Evolutionary conservation across 2,888 invertebrate genomes (phyloP), one percentile per base, ranked within the genome.

Genomic region (Phaonia tiefii): DNA sequence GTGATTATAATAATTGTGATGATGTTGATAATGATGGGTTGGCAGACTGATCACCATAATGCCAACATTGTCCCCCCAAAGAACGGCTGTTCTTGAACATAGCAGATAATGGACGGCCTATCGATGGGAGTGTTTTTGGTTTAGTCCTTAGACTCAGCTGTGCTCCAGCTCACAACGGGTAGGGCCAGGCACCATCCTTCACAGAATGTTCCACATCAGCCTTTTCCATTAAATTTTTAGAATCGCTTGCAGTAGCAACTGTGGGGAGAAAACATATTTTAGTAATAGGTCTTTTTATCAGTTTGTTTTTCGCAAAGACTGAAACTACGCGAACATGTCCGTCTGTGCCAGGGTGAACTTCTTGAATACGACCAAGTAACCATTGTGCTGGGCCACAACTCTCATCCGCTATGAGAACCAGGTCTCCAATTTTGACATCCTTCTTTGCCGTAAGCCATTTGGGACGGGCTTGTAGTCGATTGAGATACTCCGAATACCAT

Each of bases 331-430:
- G 73, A 37, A 80, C 69, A 8, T 46, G 46, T 17, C 72, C 75
- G 60, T 82, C 79, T 1, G 22, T 25, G n/a, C 75, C 74, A 54
- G 79, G 79, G 31, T 82, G 74, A 3, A 72, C 39, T 37, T 82
- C 60, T 3, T 56, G 17, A 25, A 79, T 51, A 31, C 69, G 63
- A 2, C 66, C 82, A 1, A 79, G 26, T 2, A 13, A 7, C 77
- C 63, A 80, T 54, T 77, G 77, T 0, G 44, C 79, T 15, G 82
- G 82, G n/a, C 58, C 8, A 22, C 31, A 26, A 25, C 56, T 26
- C n/a, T 82, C 76, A 31, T 79, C 65, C 10, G 15, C 42, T 3
- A 80, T 17, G 42, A 75, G 65, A 1, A 83, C 80, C 20, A 83
- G 15, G 11, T 80, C 73, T 13, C 71, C 65, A 11, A 75, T 20